These are phyloP conservation scores for Cryptoblepharus egeriae DNA, from an alignment of 2,797 vertebrate species.

Conservation along the genomic window DNA sequence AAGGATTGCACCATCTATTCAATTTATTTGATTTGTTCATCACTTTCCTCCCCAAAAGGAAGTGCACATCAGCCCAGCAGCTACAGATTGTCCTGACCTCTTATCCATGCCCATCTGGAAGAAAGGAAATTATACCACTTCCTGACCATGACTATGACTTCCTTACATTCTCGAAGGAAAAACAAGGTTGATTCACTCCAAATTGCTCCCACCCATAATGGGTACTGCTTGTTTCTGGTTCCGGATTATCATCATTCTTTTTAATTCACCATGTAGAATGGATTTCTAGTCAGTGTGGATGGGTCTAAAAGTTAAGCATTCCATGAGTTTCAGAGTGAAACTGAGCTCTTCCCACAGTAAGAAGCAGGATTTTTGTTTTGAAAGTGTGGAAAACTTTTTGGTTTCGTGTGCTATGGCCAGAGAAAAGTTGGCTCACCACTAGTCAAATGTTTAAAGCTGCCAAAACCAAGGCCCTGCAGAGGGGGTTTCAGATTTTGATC, in stretches of 20 bases:
- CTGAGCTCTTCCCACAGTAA: background rate
- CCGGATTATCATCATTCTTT: background rate
- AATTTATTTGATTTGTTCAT: background rate
- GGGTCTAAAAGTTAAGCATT: background rate
- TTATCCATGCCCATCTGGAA: background rate
- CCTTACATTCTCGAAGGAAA: background rate
- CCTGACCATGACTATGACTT: background rate
- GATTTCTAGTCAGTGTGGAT: background rate
- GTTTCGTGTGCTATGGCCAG: too few relatives aligned
- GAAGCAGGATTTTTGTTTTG: background rate
- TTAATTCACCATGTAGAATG: background rate
- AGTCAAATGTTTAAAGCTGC: background rate
- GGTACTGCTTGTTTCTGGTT: background rate
- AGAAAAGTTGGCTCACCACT: background rate
- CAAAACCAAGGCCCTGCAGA: background rate
- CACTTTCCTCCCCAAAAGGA: background rate
- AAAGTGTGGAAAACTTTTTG: background rate
- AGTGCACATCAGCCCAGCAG: background rate
- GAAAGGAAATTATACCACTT: background rate
- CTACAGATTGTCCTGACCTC: background rate
- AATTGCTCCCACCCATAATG: background rate
- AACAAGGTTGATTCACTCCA: background rate
- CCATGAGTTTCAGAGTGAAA: background rate
- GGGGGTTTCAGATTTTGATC: background rate
- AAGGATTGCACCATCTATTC: background rate